A percentile compares a stretch with the other conserved stretches of the same genome.
These are phyloP conservation scores for Eilema caniola DNA, from an alignment of 2,888 invertebrate genomes.

Conservation along the genomic window DNA sequence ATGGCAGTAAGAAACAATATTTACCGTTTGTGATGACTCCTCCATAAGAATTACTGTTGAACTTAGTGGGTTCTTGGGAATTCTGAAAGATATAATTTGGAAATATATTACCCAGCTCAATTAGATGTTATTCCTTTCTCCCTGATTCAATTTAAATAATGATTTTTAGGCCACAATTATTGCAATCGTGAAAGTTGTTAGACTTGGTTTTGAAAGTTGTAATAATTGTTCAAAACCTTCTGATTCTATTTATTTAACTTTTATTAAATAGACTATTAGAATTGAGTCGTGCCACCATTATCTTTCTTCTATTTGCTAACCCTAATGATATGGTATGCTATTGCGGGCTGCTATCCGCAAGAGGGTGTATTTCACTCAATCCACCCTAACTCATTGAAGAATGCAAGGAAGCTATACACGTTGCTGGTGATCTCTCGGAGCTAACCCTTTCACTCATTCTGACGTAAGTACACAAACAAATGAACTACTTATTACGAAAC, in stretches of 20 bases:
- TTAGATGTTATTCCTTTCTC: background rate
- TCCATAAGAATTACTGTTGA: conserved; percentile 74
- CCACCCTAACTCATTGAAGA: too few relatives aligned
- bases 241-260: background rate
- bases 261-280: background rate
- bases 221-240: too few relatives aligned
- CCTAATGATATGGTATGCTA: too few relatives aligned
- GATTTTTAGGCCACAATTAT: background rate
- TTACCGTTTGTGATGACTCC: conserved; percentile 79
- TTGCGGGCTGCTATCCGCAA: too few relatives aligned
- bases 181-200: background rate
- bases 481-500: too few relatives aligned
- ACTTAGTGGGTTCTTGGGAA: conserved; percentile 78
- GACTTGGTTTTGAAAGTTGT: too few relatives aligned
- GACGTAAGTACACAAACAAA: too few relatives aligned
- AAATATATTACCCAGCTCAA: background rate
- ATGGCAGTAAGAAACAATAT: conserved; percentile 39
- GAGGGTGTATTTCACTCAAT: too few relatives aligned
- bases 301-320: too few relatives aligned
- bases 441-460: too few relatives aligned
- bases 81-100: conserved; percentile 67
- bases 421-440: too few relatives aligned
- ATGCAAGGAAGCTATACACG: too few relatives aligned
- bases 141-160: background rate
- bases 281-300: background rate